Evolutionary conservation across 2,113 vertebrate genomes (phyloP), one percentile per base, ranked within the genome.

Genomic region (Malurus alboscapulatus): DNA sequence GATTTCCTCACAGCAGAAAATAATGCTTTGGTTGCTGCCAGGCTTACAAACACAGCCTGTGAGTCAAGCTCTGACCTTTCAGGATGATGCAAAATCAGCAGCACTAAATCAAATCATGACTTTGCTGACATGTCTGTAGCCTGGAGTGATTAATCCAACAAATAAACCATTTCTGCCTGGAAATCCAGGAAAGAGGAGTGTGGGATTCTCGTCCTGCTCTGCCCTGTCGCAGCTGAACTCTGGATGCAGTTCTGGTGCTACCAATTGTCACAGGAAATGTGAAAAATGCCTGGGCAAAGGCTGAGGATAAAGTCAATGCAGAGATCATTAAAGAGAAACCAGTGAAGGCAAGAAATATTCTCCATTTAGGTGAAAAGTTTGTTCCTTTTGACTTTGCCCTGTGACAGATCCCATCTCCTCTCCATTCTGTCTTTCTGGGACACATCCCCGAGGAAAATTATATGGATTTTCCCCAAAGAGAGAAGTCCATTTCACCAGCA

Each of bases 71-170:
- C 7, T 75, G 80, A 75, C 88, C 92, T 93, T 87, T 79, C 42
- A 73, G 71, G 74, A 83, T 51, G 87, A 89, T 92, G 84, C 87
- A 91, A 82, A 88, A 84, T 79, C 94, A 96, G 87, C 95, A 93
- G 73, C 27, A 87, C 44, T 74, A 82, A 91, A 88, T 88, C 76
- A 62, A 71, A 76, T 0, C 3, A n/a, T 12, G 74, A 12, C 78
- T 96, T 71, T 62, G 85, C 90, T 91, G 93, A 90, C 92, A 93
- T 10, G 62, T 50, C 87, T 82, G 81, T 40, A 76, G 63, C 84
- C 84, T 21, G 3, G 2, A 79, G 73, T 36, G 84, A 78, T 84
- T 72, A 94, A 89, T 57, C 55, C 76, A 84, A 44, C 81, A 95
- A 84, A 87, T 47, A 54, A 84, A 87, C 69, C 24, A 51, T 84